Evolutionary conservation across 2,797 vertebrate genomes (phyloP), one percentile per base, ranked within the genome.

Genomic region (Botia almorhae): DNA sequence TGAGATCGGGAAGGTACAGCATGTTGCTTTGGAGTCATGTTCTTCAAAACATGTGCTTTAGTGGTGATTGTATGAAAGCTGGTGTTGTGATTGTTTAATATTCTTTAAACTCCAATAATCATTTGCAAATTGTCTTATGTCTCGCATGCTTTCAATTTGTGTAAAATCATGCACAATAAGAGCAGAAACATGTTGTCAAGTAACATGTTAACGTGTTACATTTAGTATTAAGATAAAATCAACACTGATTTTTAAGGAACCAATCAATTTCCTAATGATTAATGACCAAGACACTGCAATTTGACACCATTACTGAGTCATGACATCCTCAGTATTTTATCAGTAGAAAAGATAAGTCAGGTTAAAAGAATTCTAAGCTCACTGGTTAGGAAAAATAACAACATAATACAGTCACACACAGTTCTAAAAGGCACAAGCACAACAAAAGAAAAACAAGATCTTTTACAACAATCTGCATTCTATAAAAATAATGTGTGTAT

Each of bases 1-100:
- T 46, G 23, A 78, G 65, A 83, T 68, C 17, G 29, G 60, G 46
- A 16, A 36, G 19, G 53, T 14, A 33, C 7, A 16, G 51, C 7
- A 6, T 53, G 26, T n/a, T 64, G 14, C 43, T 63, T 71, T 53
- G 70, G 10, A 21, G 21, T 39, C 19, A 56, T 46, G 26, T 60
- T 61, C 56, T 78, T 78, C 56, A 5, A 19, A 16, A 23, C 74
- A 33, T 46, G 19, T 53, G 16, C 0, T 76, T 39, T n/a, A 16
- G 74, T 17, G 51, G 51, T 39, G 61, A 51, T 53, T 67, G 26
- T 67, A 33, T 55, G 64, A 51, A 71, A 53, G 21, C 12, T 12
- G 4, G 4, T 61, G 0, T 33, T 58, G 16, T 29, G 7, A 64
- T n/a, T n/a, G 33, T 29, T 63, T 63, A 2, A 33, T 64, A 8